Percentiles rank a stretch among this genome's conserved stretches.
These are phyloP conservation scores for Marasmarcha lunaedactyla DNA, from an alignment of 2,888 invertebrate genomes.

Conservation along the genomic window DNA sequence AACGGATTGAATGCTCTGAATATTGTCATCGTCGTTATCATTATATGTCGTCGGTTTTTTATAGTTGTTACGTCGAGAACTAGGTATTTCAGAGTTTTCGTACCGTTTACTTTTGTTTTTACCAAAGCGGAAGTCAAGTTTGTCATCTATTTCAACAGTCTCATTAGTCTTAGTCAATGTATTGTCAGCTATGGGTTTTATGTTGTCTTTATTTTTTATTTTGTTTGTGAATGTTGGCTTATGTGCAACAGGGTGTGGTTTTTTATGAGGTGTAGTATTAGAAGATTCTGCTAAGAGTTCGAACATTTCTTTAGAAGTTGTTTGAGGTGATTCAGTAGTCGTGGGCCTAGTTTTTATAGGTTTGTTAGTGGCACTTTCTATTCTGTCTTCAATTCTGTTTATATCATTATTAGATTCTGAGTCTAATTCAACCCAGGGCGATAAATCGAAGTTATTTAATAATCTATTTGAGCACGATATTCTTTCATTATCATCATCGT, in stretches of 20 bases:
- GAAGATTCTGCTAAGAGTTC: constrained; percentile 19
- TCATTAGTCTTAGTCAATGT: constrained; percentile 22
- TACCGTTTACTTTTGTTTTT: constrained; percentile 54
- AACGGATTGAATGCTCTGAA: constrained; percentile 53
- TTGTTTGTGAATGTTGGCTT: constrained; percentile 23
- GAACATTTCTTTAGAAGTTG: constrained; percentile 22
- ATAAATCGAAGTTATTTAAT: constrained; percentile 70
- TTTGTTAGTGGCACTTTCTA: constrained; percentile 8
- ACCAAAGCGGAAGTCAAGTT: constrained; percentile 59
- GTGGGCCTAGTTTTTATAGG: constrained; percentile 15
- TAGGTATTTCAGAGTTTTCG: constrained; percentile 29
- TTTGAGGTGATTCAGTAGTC: constrained; percentile 28
- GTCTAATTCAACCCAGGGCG: constrained; percentile 71
- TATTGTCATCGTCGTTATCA: constrained; percentile 34
- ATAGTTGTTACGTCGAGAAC: constrained; percentile 25
- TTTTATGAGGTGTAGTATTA: constrained; percentile 26
- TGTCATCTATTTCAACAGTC: constrained; percentile 59
- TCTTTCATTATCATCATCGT: constrained; percentile 70
- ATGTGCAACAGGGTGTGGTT: constrained; percentile 15
- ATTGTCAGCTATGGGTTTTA: constrained; percentile 22
- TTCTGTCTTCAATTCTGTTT: constrained; percentile 30
- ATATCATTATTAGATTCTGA: constrained; percentile 45
- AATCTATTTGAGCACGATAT: constrained; percentile 67
- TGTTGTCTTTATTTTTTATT: constrained; percentile 17
- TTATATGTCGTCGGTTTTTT: constrained; percentile 27